phyloP scores from a whole-genome alignment of 2,888 invertebrate genomes.

The Spilarctia lutea region DNA sequence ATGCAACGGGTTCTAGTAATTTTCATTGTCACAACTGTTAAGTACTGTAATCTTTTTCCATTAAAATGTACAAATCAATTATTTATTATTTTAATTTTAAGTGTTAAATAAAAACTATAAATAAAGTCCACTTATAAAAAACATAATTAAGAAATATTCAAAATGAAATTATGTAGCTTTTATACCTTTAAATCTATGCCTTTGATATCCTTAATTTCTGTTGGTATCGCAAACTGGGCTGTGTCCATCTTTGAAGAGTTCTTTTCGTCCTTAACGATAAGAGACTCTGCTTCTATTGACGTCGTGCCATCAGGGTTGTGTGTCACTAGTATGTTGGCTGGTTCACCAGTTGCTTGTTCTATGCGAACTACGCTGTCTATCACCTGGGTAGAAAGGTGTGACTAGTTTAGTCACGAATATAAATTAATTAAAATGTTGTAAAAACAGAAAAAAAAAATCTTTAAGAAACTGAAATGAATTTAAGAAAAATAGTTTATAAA shows the following conservation, averaged over 20 bases:
- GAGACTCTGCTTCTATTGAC: slow-evolving; percentile 80
- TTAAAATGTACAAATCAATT: neutral
- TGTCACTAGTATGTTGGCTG: slow-evolving; percentile 82
- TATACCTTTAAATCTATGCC: slow-evolving; percentile 81
- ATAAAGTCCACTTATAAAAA: neutral
- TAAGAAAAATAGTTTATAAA: neutral
- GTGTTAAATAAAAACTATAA: neutral
- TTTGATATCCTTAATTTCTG: slow-evolving; percentile 84
- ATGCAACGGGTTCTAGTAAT: neutral
- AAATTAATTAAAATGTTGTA: slow-evolving; percentile 27
- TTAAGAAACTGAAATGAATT: neutral
- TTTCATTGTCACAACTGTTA: neutral
- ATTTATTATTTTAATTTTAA: neutral
- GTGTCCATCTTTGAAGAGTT: slow-evolving; percentile 70
- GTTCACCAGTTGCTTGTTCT: slow-evolving; percentile 83
- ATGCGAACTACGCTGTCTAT: slow-evolving; percentile 84
- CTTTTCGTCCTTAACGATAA: slow-evolving; percentile 87
- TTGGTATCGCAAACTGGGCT: slow-evolving; percentile 80
- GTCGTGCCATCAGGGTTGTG: slow-evolving; percentile 85
- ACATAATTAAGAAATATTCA: neutral
- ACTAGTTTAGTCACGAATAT: slow-evolving; percentile 29
- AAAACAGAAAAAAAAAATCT: too few relatives aligned
- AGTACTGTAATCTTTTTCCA: neutral
- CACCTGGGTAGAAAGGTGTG: slow-evolving; percentile 63
- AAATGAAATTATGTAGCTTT: neutral